Base-by-base conservation (phyloP, 1,140 invertebrate species). In the Carcinoscorpius rotundicauda region DNA sequence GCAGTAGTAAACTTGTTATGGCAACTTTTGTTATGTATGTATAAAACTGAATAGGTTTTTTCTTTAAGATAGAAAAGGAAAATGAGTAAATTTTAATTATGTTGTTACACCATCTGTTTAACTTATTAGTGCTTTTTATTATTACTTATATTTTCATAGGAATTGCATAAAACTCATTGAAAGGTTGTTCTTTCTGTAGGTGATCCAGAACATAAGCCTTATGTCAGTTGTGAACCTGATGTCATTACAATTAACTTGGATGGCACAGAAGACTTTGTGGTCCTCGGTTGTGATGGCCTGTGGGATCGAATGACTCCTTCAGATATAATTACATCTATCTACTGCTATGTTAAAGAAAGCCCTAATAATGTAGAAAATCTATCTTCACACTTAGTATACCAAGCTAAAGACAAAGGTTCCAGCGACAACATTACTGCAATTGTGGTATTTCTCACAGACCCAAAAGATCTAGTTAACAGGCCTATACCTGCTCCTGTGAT, bases 271-370 rank as follows among this genome's bases (percentile, higher is more conserved):
- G 93, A 98, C 75, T 97, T 96, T 75, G 74, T 97, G 4, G 84
- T 97, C 58, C 75, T 98, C 51, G 93, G 86, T 5, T 93, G 89
- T 77, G 95, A 98, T 78, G 95, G 95, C 3, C 78, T 97, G 6
- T 97, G 91, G 88, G 94, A 98, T 78, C 84, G 84, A 67, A 80
- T 93, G 48, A 79, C 81, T 11, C 83, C 86, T 61, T 70, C 80
- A 55, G 83, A 87, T 63, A 82, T 85, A 9, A 71, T 73, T 6
- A 80, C 84, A 8, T 52, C 76, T 52, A 74, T 80, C 3, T 78
- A 79, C 69, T 65, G 75, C 57, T 52, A 68, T 65, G 53, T n/a
- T 8, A 8, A 64, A 51, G 60, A 64, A 60, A 60, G 67, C 52
- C 6, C 53, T 8, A n/a, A 6, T n/a, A n/a, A 55, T 55, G 70